Evolutionary conservation across 2,797 vertebrate species (phyloP).

Genomic region (Halcyon badia): DNA sequence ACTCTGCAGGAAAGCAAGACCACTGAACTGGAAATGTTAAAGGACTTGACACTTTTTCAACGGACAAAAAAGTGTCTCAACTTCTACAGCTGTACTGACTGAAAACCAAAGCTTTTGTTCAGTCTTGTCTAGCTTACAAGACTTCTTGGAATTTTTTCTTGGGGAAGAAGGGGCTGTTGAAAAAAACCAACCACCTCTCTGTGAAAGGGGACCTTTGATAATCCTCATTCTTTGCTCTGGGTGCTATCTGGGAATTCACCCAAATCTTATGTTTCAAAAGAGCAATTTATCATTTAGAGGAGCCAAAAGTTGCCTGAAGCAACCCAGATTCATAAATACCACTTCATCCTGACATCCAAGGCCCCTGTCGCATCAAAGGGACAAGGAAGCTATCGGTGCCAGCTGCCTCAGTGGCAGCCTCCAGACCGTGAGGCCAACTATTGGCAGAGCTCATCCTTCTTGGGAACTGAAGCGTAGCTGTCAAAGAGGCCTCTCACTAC

Average conservation of each 20-base stretch:
- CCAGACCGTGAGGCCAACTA: not conserved
- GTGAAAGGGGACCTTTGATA: conserved; percentile 47
- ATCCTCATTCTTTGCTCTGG: conserved; percentile 10
- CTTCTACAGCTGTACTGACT: conserved; percentile 45
- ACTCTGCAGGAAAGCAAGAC: not conserved
- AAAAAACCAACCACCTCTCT: conserved; percentile 25
- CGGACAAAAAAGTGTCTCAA: conserved; percentile 12
- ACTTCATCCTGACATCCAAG: not conserved
- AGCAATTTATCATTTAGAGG: conserved; percentile 36
- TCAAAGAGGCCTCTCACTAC: conserved; percentile 34
- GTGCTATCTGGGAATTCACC: conserved; percentile 59
- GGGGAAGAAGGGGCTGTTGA: not conserved
- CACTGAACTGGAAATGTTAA: not conserved
- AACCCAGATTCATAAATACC: conserved; percentile 17
- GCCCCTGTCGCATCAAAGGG: conserved; percentile 16
- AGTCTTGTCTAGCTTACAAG: conserved; percentile 3
- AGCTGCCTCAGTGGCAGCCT: not conserved
- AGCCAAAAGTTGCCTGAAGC: conserved; percentile 55
- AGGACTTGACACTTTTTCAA: conserved; percentile 27
- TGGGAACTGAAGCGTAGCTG: not conserved
- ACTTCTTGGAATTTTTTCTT: conserved; percentile 14
- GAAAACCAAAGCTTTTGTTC: conserved; percentile 51
- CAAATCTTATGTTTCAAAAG: conserved; percentile 52
- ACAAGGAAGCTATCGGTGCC: conserved; percentile 4
- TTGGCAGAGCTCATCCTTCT: conserved; percentile 33